phyloP scores from a whole-genome alignment of 2,888 invertebrate genomes.

The Dryocosmus kuriphilus region DNA sequence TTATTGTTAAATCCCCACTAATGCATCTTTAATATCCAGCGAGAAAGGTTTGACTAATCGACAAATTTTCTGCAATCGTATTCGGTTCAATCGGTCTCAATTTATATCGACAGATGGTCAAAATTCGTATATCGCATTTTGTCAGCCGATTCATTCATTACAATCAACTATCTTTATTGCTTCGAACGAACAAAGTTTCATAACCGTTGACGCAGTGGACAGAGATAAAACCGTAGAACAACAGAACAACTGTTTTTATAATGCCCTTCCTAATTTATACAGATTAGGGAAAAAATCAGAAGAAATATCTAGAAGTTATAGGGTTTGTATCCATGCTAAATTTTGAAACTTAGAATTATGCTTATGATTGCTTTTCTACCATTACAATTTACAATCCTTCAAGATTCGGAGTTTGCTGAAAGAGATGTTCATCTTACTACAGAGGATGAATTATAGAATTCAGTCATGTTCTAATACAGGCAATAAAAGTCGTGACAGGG shows the following conservation, averaged over 20 bases:
- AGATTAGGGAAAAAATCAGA: background rate
- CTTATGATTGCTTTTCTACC: no score
- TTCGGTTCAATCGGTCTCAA: background rate
- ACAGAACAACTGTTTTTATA: background rate
- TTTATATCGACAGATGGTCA: conserved; percentile 19
- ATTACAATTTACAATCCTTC: no score
- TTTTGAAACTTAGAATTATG: no score
- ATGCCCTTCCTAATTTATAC: background rate
- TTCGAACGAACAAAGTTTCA: background rate
- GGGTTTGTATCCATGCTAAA: no score
- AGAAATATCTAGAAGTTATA: no score
- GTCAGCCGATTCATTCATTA: conserved; percentile 15
- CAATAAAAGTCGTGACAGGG: background rate
- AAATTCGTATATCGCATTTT: background rate
- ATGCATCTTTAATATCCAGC: background rate
- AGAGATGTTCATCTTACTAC: no score
- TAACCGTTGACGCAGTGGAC: background rate
- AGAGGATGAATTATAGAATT: background rate
- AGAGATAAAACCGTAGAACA: background rate
- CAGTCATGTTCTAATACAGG: conserved; percentile 4
- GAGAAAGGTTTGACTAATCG: background rate
- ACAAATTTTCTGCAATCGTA: background rate
- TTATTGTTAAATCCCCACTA: conserved; percentile 17
- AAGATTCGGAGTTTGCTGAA: no score
- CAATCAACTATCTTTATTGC: background rate